Evolutionary conservation across 2,888 invertebrate species (phyloP).

Genomic region (Agriopis aurantiaria): DNA sequence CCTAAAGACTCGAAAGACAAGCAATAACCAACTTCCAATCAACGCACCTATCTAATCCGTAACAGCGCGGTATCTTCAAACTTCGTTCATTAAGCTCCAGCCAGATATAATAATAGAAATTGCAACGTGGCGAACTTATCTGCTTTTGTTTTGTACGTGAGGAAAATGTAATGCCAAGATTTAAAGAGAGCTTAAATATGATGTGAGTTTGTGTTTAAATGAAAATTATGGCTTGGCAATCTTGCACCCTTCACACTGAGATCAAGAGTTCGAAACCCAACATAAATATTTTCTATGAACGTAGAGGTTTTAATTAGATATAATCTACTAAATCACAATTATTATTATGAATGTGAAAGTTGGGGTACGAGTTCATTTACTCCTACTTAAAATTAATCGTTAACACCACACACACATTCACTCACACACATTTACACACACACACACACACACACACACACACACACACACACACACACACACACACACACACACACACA

Average conservation of each 20-base stretch:
- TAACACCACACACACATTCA: no score
- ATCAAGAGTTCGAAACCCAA: background rate
- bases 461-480: no score
- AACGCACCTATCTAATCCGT: slow-evolving; percentile 26
- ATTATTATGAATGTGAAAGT: no score
- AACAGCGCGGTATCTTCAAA: slow-evolving; percentile 34
- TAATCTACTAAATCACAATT: no score
- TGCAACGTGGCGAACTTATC: slow-evolving; percentile 32
- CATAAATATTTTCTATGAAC: no score
- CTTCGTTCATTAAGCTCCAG: slow-evolving; percentile 40
- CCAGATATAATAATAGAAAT: slow-evolving; percentile 36
- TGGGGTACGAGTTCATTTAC: no score
- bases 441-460: no score
- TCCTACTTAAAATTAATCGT: no score
- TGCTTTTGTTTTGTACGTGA: slow-evolving; percentile 37
- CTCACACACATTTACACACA: no score
- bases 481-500: no score
- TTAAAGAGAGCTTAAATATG: slow-evolving; percentile 10
- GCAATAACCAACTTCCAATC: slow-evolving; percentile 40
- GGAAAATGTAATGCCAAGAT: slow-evolving; percentile 25
- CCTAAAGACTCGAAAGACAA: slow-evolving; percentile 18
- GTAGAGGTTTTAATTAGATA: no score
- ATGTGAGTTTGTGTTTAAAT: slow-evolving; percentile 11
- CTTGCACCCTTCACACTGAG: background rate
- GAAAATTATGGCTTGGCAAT: background rate